Conservation (phyloP, 2,113 vertebrate genomes). For the Microtus pennsylvanicus region DNA sequence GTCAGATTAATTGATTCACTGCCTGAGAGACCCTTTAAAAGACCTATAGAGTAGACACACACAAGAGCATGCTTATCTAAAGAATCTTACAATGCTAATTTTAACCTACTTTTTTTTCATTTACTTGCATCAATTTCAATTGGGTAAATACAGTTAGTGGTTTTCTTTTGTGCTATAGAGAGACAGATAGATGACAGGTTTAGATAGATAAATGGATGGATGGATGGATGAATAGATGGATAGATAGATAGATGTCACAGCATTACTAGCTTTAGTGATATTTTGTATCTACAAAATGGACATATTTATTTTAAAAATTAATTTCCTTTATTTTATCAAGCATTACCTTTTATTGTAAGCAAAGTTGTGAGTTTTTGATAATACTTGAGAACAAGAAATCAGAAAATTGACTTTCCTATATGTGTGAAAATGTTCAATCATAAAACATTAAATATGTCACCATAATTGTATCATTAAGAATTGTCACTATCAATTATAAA, state of each 20-base stretch:
- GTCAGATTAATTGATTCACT: neutral
- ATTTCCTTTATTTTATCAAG: neutral
- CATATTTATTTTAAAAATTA: conserved; percentile 32
- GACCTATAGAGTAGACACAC: too few relatives aligned
- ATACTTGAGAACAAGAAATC: conserved; percentile 3
- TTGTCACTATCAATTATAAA: neutral
- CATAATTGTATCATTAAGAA: neutral
- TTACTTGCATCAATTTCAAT: conserved; percentile 31
- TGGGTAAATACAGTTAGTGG: neutral
- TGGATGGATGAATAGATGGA: neutral
- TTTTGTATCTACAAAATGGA: neutral
- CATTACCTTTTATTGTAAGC: neutral
- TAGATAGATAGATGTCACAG: neutral
- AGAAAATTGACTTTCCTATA: neutral
- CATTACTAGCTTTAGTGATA: conserved; percentile 16
- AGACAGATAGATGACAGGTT: neutral
- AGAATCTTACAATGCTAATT: neutral
- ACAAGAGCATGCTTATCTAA: neutral
- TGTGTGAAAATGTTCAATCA: neutral
- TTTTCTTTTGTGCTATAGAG: neutral
- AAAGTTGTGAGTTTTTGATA: neutral
- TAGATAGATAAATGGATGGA: neutral
- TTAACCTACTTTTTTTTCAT: neutral
- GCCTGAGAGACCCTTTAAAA: neutral
- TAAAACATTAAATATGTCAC: neutral